Evolutionary conservation across 2,888 invertebrate species (phyloP), one percentile per base, ranked within the genome.

Genomic region (Heterodera filipjevi): DNA sequence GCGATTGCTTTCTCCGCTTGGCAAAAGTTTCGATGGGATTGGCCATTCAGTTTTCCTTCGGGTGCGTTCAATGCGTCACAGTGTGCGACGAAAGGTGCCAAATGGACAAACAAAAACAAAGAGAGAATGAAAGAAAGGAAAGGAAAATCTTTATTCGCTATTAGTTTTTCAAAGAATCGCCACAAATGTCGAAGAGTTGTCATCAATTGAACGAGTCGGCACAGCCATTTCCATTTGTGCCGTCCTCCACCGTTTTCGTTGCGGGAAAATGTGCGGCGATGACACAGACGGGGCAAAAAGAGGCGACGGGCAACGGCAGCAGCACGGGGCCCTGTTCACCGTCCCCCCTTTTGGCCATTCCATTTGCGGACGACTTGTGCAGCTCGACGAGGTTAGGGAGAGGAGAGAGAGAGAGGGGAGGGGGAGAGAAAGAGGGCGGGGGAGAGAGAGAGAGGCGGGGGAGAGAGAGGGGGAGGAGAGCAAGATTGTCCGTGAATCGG

Each of bases 21-120:
- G 68, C 33, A 35, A 32, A 32, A 68, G 35, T 35, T 68, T 68
- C 19, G 68, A 35, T 19, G 68, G 22, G 16, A 35, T 68, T 33
- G 68, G 68, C 2, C 19, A 35, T 35, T 32, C 33, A 5, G 3
- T 68, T 33, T 68, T 68, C 33, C 68, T 33, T 32, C 68, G 68
- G 2, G 68, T 68, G 19, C 68, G 68, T 2, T 68, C 68, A 35
- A 68, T 68, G 68, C 68, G 68, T 22, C 33, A 68, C 68, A 68
- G 68, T 35, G 68, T 68, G 19, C 68, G 68, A 19, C 33, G 68
- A 35, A 59, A 59, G 27, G 59, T 59, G 27, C 3, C 1, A 59
- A 59, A 59, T n/a, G 8, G 59, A 14, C 49, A 14, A 12, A 19
- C 12, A 44, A 44, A 53, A 53, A 53, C 22, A 53, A 19, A 19